These are phyloP conservation scores for Contarinia nasturtii DNA, from an alignment of 1,140 invertebrate species.

Conservation along the genomic window DNA sequence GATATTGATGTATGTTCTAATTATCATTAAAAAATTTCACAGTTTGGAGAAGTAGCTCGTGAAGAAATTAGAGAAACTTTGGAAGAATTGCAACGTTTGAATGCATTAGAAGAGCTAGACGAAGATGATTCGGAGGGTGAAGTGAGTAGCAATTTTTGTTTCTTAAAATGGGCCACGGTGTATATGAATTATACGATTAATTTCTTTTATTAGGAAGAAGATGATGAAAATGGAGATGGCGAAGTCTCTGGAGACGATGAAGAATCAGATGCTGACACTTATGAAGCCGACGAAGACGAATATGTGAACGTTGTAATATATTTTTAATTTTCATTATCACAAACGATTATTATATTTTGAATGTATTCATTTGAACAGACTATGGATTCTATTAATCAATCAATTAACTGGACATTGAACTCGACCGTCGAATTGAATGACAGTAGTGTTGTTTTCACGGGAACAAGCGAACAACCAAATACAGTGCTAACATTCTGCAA, in stretches of 20 bases:
- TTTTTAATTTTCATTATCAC: slow-evolving; percentile 7
- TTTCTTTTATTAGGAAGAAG: slow-evolving; percentile 18
- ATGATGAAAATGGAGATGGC: slow-evolving; percentile 21
- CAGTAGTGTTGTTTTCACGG: slow-evolving; percentile 7
- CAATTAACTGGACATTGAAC: slow-evolving; percentile 9
- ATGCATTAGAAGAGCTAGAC: slow-evolving; percentile 16
- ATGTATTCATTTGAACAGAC: slow-evolving; percentile 6
- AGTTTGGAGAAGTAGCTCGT: slow-evolving; percentile 22
- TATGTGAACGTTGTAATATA: too few relatives aligned
- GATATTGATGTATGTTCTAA: too few relatives aligned
- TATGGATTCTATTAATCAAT: slow-evolving; percentile 9
- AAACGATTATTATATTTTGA: slow-evolving; percentile 8
- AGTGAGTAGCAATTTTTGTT: too few relatives aligned
- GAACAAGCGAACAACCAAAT: slow-evolving; percentile 4
- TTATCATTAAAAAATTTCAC: too few relatives aligned
- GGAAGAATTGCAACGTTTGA: slow-evolving; percentile 22
- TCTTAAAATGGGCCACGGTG: too few relatives aligned
- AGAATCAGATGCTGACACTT: slow-evolving; percentile 10
- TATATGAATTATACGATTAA: too few relatives aligned
- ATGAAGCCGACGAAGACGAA: slow-evolving; percentile 22
- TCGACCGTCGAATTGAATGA: slow-evolving; percentile 5
- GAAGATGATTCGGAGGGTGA: slow-evolving; percentile 26
- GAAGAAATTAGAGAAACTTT: slow-evolving; percentile 24
- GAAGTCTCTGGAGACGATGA: slow-evolving; percentile 6
- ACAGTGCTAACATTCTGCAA: slow-evolving; percentile 15